phyloP scores from a whole-genome alignment of 2,888 invertebrate genomes.

The Eumerus sabulonum region DNA sequence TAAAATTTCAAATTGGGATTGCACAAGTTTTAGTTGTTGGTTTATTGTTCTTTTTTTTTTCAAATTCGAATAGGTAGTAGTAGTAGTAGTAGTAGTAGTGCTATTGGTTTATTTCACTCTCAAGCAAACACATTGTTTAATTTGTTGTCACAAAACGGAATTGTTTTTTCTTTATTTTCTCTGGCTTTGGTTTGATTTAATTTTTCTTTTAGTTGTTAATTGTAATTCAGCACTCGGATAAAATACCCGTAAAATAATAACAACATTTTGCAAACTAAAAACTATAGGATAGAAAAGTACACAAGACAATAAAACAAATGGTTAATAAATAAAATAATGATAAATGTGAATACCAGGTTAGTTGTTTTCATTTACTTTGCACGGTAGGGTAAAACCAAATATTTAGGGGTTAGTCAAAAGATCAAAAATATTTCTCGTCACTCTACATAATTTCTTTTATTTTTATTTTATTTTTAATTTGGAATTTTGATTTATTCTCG shows the following conservation, averaged over 20 bases:
- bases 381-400: conserved; percentile 7
- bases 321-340: conserved; percentile 26
- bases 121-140: conserved; percentile 61
- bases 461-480: conserved; percentile 21
- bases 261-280: conserved; percentile 10
- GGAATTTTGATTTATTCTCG: conserved; percentile 45
- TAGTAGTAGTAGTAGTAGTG: not conserved
- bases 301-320: conserved; percentile 17
- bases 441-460: no score
- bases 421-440: conserved; percentile 45
- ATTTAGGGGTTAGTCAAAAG: conserved; percentile 50
- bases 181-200: conserved; percentile 59
- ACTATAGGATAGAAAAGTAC: conserved; percentile 33
- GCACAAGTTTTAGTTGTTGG: conserved; percentile 41
- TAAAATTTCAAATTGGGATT: conserved; percentile 58
- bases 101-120: conserved; percentile 35
- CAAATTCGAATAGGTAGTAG: conserved; percentile 25
- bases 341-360: conserved; percentile 23
- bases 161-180: conserved; percentile 27
- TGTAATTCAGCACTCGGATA: conserved; percentile 49
- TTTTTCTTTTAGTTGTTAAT: conserved; percentile 38
- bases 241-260: conserved; percentile 44
- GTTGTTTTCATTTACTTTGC: conserved; percentile 10
- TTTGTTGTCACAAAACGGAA: conserved; percentile 24
- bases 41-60: conserved; percentile 27